Evolutionary conservation across 2,113 vertebrate genomes (phyloP).

Genomic region (Patagioenas fasciata): DNA sequence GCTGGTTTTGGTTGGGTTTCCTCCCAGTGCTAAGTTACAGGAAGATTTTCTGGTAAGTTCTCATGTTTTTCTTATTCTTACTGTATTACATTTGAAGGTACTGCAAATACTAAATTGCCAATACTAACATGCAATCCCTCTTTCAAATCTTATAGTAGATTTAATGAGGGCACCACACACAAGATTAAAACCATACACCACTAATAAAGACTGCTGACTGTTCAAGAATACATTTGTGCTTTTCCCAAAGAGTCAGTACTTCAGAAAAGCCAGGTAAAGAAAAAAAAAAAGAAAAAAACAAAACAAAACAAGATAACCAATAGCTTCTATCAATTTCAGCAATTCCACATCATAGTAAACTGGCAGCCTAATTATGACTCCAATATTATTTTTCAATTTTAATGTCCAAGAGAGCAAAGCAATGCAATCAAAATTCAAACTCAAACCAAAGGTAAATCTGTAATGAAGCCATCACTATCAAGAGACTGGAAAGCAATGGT

Average conservation of each 20-base stretch:
- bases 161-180: neutral
- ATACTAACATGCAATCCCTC: neutral
- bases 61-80: neutral
- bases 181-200: neutral
- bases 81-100: neutral
- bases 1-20: neutral
- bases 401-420: neutral
- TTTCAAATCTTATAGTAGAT: neutral
- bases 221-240: neutral
- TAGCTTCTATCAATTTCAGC: neutral
- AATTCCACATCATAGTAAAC: neutral
- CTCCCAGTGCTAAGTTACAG: neutral
- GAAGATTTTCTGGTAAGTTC: neutral
- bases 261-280: neutral
- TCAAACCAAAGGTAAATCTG: neutral
- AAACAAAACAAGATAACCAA: neutral
- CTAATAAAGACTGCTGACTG: neutral
- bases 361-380: neutral
- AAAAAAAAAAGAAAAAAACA: too few relatives aligned
- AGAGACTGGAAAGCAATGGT: neutral
- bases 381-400: neutral
- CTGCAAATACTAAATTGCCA: neutral
- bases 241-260: neutral
- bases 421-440: neutral
- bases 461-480: neutral